Evolutionary conservation across 2,888 invertebrate species (phyloP).

Genomic region (Hipparchia semele): DNA sequence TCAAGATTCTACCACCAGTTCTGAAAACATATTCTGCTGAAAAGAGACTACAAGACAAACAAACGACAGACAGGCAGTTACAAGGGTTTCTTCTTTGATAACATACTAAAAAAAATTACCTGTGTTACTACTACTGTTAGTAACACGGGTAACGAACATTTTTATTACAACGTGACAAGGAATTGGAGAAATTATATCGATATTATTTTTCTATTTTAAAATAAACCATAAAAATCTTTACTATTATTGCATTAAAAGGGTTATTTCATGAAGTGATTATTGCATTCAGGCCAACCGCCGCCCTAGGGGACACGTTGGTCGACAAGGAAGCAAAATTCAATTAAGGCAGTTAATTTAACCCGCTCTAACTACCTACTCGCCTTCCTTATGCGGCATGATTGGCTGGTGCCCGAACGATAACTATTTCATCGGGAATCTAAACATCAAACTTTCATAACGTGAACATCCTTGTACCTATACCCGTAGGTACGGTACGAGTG

Average conservation of each 20-base stretch:
- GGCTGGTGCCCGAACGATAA: slow-evolving; percentile 51
- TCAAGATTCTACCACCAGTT: too few species aligned
- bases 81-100: too few species aligned
- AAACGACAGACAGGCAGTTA: too few species aligned
- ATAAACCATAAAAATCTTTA: background rate
- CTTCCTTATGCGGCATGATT: slow-evolving; percentile 64
- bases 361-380: slow-evolving; percentile 60
- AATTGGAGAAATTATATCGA: background rate
- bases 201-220: background rate
- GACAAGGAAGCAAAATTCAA: slow-evolving; percentile 82
- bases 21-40: too few species aligned
- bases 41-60: background rate
- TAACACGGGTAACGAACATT: too few species aligned
- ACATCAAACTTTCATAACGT: slow-evolving; percentile 6
- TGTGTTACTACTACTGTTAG: too few species aligned
- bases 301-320: slow-evolving; percentile 67
- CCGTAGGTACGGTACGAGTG: too few species aligned
- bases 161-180: too few species aligned
- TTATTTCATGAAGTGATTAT: slow-evolving; percentile 36
- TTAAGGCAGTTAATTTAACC: slow-evolving; percentile 83
- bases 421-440: slow-evolving; percentile 27
- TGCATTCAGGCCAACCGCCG: slow-evolving; percentile 31
- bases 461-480: background rate
- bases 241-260: slow-evolving; percentile 13
- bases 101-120: too few species aligned